phyloP scores from a whole-genome alignment of 2,113 vertebrate genomes.

The Channa argus region DNA sequence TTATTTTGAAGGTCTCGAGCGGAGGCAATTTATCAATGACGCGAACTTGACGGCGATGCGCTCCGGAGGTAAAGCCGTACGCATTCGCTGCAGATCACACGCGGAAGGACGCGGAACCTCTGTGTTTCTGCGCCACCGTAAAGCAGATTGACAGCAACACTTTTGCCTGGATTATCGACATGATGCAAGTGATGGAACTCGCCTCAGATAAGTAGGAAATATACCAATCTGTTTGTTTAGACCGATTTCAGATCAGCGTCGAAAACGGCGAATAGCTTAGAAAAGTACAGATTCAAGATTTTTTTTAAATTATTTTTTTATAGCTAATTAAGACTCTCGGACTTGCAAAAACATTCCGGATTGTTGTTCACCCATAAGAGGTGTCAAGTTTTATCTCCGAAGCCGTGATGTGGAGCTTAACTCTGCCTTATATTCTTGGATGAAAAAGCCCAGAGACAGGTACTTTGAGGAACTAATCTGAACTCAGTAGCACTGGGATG shows the following conservation, averaged over 20 bases:
- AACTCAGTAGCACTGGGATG: slow-evolving; percentile 50
- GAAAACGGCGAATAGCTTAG: slow-evolving; percentile 6
- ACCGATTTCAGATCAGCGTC: slow-evolving; percentile 8
- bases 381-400: slow-evolving; percentile 16
- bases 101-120: slow-evolving; percentile 38
- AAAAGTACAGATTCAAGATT: slow-evolving; percentile 48
- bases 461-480: slow-evolving; percentile 32
- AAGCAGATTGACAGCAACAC: not conserved
- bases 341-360: slow-evolving; percentile 1
- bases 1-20: slow-evolving; percentile 50
- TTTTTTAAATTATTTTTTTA: not conserved
- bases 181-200: not conserved
- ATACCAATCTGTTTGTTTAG: slow-evolving; percentile 10
- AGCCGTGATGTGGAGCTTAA: slow-evolving; percentile 46
- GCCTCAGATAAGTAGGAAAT: slow-evolving; percentile 52
- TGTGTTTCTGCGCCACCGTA: slow-evolving; percentile 39
- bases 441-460: slow-evolving; percentile 25
- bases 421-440: slow-evolving; percentile 34
- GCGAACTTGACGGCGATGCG: not conserved
- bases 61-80: slow-evolving; percentile 52
- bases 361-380: not conserved
- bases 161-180: slow-evolving; percentile 34
- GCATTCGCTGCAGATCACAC: slow-evolving; percentile 51
- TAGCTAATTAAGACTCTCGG: slow-evolving; percentile 30
- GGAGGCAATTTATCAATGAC: not conserved